Conservation (phyloP, 2,797 vertebrate genomes). For the Mallotus villosus region DNA sequence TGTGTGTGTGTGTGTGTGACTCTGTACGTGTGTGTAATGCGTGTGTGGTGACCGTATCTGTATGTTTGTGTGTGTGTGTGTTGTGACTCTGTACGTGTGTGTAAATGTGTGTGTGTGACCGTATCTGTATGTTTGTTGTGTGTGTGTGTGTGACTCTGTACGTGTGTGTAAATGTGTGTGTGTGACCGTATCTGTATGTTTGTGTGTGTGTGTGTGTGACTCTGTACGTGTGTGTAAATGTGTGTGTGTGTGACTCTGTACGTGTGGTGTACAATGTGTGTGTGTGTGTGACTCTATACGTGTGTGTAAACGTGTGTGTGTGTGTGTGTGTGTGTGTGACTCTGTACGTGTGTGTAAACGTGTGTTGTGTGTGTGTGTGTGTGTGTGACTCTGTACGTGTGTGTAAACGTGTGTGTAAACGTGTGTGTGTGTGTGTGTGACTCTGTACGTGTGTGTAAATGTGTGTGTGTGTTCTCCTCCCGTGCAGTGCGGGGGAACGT, state of each 20-base stretch:
- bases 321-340: not conserved
- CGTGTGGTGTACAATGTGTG: not conserved
- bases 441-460: not conserved
- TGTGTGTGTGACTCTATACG: not conserved
- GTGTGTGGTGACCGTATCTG: too few relatives aligned
- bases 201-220: not conserved
- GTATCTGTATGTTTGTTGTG: too few relatives aligned
- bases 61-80: not conserved
- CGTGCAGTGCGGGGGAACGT: constrained; percentile 61
- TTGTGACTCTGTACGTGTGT: not conserved
- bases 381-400: not conserved
- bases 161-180: not conserved
- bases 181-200: too few relatives aligned
- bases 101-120: not conserved
- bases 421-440: not conserved
- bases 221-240: not conserved
- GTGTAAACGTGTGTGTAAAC: not conserved
- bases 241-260: not conserved
- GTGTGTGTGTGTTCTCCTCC: constrained; percentile 16
- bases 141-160: not conserved
- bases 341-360: not conserved
- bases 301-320: not conserved
- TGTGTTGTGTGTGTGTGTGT: constrained; percentile 2
- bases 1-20: not conserved
- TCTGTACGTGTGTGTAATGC: too few relatives aligned